Evolutionary conservation across 2,888 invertebrate genomes (phyloP).

Genomic region (Xestoiulus laeticollis): DNA sequence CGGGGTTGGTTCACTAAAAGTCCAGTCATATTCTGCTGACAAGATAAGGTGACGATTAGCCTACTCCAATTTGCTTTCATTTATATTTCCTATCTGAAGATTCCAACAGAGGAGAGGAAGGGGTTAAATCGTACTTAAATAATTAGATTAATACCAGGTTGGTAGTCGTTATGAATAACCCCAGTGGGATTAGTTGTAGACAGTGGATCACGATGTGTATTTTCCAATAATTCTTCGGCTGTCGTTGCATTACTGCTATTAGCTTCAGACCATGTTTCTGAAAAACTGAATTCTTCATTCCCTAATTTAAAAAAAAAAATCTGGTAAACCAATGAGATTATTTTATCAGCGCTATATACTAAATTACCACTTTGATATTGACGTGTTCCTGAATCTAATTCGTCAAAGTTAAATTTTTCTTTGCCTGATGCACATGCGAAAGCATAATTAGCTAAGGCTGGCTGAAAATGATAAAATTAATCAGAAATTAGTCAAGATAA

Average conservation of each 20-base stretch:
- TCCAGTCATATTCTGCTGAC: not conserved
- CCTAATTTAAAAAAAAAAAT: not conserved
- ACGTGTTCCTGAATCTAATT: no score
- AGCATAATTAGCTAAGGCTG: no score
- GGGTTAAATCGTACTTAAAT: not conserved
- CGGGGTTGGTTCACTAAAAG: not conserved
- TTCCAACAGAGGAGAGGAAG: no score
- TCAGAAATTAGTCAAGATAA: no score
- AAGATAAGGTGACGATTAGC: not conserved
- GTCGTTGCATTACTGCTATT: not conserved
- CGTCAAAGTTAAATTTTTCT: no score
- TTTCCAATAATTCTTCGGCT: not conserved
- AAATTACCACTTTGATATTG: not conserved
- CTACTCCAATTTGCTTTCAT: not conserved
- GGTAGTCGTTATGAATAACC: not conserved
- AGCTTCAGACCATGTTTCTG: not conserved
- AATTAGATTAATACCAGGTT: not conserved
- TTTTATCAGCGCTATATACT: not conserved
- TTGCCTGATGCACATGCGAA: no score
- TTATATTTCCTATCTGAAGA: no score
- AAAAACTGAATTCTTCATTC: not conserved
- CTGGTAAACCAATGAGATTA: no score
- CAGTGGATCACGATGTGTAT: not conserved
- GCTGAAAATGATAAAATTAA: no score
- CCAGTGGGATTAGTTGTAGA: not conserved